Evolutionary conservation across 2,888 invertebrate species (phyloP).

Genomic region (Pollenia labialis): DNA sequence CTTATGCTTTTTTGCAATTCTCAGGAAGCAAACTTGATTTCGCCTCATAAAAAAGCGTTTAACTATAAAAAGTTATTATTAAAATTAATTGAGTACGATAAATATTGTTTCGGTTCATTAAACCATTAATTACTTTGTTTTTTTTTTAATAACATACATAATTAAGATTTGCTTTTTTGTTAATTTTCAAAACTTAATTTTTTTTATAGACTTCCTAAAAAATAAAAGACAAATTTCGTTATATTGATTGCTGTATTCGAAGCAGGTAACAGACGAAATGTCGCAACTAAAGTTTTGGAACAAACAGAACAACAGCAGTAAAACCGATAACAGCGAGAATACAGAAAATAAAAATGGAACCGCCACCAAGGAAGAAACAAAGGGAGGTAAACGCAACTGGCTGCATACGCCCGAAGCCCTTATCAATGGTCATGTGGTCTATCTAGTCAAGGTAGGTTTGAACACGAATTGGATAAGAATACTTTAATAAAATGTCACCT

Average conservation of each 20-base stretch:
- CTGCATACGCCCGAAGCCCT: constrained; percentile 97
- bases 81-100: constrained; percentile 7
- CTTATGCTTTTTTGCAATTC: neutral
- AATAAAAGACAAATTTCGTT: constrained; percentile 16
- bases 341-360: constrained; percentile 81
- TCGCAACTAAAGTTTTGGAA: constrained; percentile 88
- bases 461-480: too few relatives aligned
- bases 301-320: constrained; percentile 85
- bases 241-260: constrained; percentile 37
- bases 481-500: neutral
- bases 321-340: constrained; percentile 80
- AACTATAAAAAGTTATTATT: constrained; percentile 18
- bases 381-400: constrained; percentile 89
- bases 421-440: constrained; percentile 97
- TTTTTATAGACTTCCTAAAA: constrained; percentile 38
- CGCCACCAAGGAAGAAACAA: constrained; percentile 84
- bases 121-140: constrained; percentile 9
- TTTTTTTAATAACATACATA: neutral
- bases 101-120: neutral
- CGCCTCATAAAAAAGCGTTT: neutral
- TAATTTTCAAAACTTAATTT: neutral
- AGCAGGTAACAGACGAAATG: constrained; percentile 82
- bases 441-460: constrained; percentile 94
- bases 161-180: neutral
- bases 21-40: constrained; percentile 15